These are phyloP conservation scores for Elysia chlorotica DNA, from an alignment of 1,140 invertebrate species.

Conservation along the genomic window DNA sequence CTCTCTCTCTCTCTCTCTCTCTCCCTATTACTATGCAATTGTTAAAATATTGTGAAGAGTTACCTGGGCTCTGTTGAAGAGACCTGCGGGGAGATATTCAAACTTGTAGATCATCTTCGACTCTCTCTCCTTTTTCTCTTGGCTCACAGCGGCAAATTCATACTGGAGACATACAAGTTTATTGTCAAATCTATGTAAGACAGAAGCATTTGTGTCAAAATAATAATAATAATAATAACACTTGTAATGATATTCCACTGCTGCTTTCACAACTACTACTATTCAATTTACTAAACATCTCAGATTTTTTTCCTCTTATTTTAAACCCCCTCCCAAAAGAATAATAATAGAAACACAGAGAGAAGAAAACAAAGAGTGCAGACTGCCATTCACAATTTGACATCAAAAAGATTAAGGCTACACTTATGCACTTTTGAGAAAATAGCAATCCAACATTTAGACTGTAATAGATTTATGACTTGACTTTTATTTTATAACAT, in stretches of 20 bases:
- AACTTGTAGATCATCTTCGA: conserved; percentile 55
- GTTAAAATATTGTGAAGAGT: background rate
- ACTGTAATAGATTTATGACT: too few relatives aligned
- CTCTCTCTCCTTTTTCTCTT: conserved; percentile 35
- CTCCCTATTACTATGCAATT: too few relatives aligned
- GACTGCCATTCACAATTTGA: background rate
- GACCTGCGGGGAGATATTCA: conserved; percentile 55
- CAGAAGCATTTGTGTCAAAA: background rate
- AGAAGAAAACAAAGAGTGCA: too few relatives aligned
- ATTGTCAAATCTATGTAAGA: background rate
- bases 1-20: too few relatives aligned
- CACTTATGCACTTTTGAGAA: background rate
- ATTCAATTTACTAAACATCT: too few relatives aligned
- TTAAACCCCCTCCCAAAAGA: too few relatives aligned
- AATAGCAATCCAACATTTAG: background rate
- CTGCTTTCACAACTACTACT: too few relatives aligned
- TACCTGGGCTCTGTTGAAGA: conserved; percentile 63
- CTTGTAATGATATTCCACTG: too few relatives aligned
- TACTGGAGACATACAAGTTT: conserved; percentile 38
- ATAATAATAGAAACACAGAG: too few relatives aligned
- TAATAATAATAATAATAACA: background rate
- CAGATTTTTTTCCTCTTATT: too few relatives aligned
- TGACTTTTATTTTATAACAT: too few relatives aligned
- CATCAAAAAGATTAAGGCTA: background rate
- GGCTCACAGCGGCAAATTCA: conserved; percentile 42